A percentile compares a stretch with the other conserved stretches of the same genome.
phyloP scores from a whole-genome alignment of 2,113 vertebrate species.

The Pionites leucogaster region DNA sequence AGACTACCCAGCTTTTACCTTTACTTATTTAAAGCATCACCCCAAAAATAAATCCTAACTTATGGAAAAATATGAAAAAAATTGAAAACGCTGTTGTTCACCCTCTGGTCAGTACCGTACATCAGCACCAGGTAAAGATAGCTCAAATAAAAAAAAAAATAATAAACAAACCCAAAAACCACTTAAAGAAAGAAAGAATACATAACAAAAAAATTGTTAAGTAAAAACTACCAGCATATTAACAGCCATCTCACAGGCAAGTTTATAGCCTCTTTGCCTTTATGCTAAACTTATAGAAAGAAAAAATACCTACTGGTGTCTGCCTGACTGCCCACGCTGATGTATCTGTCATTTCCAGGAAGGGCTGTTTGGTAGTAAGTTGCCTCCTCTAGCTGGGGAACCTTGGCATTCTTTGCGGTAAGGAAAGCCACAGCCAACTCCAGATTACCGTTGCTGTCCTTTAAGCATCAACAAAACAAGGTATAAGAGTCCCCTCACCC shows the following conservation, averaged over 20 bases:
- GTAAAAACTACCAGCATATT: neutral
- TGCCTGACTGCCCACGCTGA: conserved; percentile 97
- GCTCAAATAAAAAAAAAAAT: neutral
- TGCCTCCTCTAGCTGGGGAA: conserved; percentile 90
- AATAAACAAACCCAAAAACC: neutral
- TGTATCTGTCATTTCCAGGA: conserved; percentile 92
- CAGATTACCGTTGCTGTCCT: conserved; percentile 97
- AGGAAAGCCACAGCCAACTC: conserved; percentile 93
- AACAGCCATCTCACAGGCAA: neutral
- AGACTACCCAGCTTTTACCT: neutral
- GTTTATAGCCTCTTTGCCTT: neutral
- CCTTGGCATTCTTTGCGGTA: conserved; percentile 93
- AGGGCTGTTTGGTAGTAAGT: conserved; percentile 93
- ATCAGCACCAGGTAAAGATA: neutral
- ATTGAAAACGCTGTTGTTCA: neutral
- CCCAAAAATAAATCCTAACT: neutral
- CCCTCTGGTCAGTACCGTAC: neutral
- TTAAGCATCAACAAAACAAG: conserved; percentile 47
- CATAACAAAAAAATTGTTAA: neutral
- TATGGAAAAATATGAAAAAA: accelerated
- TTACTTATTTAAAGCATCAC: neutral
- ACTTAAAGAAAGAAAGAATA: neutral
- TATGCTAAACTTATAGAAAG: neutral
- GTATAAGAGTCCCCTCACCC: neutral
- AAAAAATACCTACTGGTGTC: conserved; percentile 87